Evolutionary conservation across 30 jellyfish, hydroid and myxozoan genomes (phyloP), one percentile per base, ranked within the genome.

Genomic region (Hydractinia echinata): DNA sequence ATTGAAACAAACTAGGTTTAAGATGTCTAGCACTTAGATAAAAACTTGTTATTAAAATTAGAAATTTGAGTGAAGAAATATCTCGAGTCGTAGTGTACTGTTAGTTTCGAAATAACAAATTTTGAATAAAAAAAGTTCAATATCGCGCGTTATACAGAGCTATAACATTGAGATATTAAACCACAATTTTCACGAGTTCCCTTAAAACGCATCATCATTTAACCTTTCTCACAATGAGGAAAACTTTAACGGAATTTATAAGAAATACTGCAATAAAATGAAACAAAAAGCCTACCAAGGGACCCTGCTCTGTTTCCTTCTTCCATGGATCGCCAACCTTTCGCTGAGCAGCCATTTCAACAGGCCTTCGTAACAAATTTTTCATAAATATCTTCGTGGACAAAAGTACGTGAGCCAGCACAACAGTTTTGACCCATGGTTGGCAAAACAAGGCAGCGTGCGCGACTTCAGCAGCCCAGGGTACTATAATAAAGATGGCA

Each of bases 371-470:
- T 89, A 5, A 92, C 98, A 79, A 92, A 92, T 60, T 79, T 56
- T 49, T 92, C 98, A 73, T 92, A 92, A 16, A 92, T 92, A 48
- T 87, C 93, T 81, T 92, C 95, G 73, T 92, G 98, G 52, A 92
- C 98, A 76, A 92, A 92, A 16, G 98, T 92, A 55, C 96, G 89
- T 7, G 98, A 86, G 4, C 95, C 98, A 21, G 98, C 98, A 80
- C 98, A 92, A 67, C 98, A 92, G 84, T 73, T 87, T 61, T 92
- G 98, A 6, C 98, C 98, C 98, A 71, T 86, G 95, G 83, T 92
- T 92, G 8, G 84, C 88, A 72, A 92, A n/a, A 81, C 60, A 92
- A n/a, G 20, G 96, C 98, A 53, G 80, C 77, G 64, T 92, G 96
- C 10, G 98, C 98, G 73, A 85, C 66, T 70, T 83, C 87, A 5